Base-by-base conservation (phyloP, 2,797 vertebrate species). In the Astyanax mexicanus region DNA sequence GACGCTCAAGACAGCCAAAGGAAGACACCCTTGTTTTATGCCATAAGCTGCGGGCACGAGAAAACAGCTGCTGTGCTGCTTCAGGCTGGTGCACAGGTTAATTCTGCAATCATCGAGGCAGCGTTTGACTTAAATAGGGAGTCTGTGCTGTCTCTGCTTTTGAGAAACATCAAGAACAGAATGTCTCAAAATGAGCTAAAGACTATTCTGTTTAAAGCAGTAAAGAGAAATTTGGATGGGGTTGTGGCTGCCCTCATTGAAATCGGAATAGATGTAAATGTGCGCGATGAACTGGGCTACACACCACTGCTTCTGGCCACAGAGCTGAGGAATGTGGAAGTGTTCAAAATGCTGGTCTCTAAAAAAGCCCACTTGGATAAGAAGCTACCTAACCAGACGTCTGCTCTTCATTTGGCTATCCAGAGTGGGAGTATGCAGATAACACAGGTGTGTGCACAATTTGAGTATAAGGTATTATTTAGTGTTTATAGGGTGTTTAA, bases 261-360 rank as follows among this genome's bases (percentile, higher is more conserved):
- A 40, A 88, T 77, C 19, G 93, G 94, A 5, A 83, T 82, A 3
- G 85, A 93, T 15, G 75, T 91, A 32, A 92, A 95, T 0, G 55
- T 80, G 19, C 78, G 13, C 40, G 91, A 93, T 13, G 69, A 86
- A 66, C 86, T 81, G 37, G 86, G 88, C 13, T 93, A 93, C 81
- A 94, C 94, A 2, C 92, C 95, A 72, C 77, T 95, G 64, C 89
- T 96, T 1, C 19, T 94, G 81, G 91, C 93, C 0, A 90, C 91
- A 19, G 90, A 93, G 85, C 86, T 83, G 47, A 92, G 91, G 8
- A 90, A 94, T 74, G 45, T 44, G 0, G 89, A 94, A 38, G 83
- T 90, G 35, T 93, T 92, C 75, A 83, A 90, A 84, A 85, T 89
- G 4, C 87, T 95, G 0, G 44, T 89, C 0, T 68, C 78, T 45